Base-by-base conservation (phyloP, 2,888 invertebrate species). In the Barypeithes pellucidus region DNA sequence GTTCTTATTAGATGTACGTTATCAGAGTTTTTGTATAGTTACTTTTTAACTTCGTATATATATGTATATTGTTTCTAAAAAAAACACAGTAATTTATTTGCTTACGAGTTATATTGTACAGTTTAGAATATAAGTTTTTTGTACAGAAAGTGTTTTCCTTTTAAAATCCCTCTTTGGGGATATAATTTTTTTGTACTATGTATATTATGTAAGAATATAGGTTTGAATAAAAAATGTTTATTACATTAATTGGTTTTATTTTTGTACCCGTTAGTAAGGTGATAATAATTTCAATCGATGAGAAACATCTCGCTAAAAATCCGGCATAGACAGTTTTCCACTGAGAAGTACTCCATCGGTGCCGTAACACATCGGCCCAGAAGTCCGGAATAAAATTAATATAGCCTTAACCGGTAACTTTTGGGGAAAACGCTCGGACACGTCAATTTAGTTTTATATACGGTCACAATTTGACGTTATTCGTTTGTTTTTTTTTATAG, bases 131-230 rank as follows among this genome's bases (percentile, higher is more conserved):
- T 76, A 76, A 75, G 75, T 72, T 76, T 72, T 86, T 86, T 87
- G 86, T 87, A 87, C 86, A 87, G 84, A 83, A 82, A 81, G 79
- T 81, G 81, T 84, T 84, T 81, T 81, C 81, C 83, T 84, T 84
- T 79, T 75, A 45, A 66, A 78, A 73, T 75, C 74, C 78, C 77
- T 74, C 75, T 76, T 67, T 78, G 75, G 70, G 77, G 82, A 82
- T 85, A 84, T 83, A 91, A 80, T 91, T 92, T 91, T 91, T 92
- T 93, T 92, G 92, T 93, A 92, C 92, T 92, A 92, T 93, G 92
- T 92, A 92, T 92, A 92, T 92, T 92, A 92, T 92, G 92, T 92
- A 92, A 90, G 91, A 91, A 90, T 90, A 91, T 91, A 92, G 91
- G 89, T 89, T 89, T 89, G 88, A 89, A 89, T 89, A 89, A 89